Conservation (phyloP, 2,888 invertebrate genomes). For the Phyto melanocephala region DNA sequence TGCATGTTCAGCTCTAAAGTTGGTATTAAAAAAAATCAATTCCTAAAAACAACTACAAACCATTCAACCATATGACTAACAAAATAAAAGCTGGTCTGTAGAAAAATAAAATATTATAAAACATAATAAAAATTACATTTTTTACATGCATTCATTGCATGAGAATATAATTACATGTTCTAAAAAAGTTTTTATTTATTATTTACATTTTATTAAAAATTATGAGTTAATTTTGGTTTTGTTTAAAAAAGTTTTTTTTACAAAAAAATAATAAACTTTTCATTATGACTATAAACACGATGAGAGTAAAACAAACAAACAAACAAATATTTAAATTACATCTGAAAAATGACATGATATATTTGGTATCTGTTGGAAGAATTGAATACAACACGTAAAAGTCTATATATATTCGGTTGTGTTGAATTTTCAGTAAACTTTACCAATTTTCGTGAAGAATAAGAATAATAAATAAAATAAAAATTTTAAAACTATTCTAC, state of each 20-base stretch:
- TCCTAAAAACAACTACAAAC: constrained; percentile 14
- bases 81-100: background rate
- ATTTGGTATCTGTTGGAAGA: too few relatives aligned
- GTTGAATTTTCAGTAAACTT: too few relatives aligned
- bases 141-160: constrained; percentile 40
- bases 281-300: background rate
- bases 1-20: constrained; percentile 8
- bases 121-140: constrained; percentile 1
- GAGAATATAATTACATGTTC: constrained; percentile 22
- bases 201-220: background rate
- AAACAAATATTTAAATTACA: too few relatives aligned
- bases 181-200: constrained; percentile 26
- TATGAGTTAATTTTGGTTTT: constrained; percentile 20
- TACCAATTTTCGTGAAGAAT: too few relatives aligned
- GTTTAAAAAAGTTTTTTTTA: background rate
- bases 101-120: too few relatives aligned
- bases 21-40: background rate
- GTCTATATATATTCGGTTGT: too few relatives aligned
- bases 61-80: constrained; percentile 35
- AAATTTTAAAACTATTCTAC: too few relatives aligned
- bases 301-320: too few relatives aligned
- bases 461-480: too few relatives aligned
- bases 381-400: too few relatives aligned
- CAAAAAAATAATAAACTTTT: background rate
- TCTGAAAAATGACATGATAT: too few relatives aligned